Conservation (phyloP, 2,113 vertebrate species). For the Nyctereutes procyonoides region DNA sequence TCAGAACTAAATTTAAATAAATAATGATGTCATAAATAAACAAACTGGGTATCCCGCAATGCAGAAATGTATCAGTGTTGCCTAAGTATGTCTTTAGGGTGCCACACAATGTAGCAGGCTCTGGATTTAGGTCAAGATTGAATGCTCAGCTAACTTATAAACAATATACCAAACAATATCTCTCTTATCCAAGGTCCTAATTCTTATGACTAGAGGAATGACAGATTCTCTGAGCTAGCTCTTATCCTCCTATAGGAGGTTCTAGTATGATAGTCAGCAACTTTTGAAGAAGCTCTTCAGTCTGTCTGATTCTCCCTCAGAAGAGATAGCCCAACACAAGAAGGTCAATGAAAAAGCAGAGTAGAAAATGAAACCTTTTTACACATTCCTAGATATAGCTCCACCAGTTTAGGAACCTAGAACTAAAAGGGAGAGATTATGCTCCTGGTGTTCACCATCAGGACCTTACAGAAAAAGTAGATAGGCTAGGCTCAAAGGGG, state of each 20-base stretch:
- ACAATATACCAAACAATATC: neutral
- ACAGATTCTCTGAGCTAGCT: neutral
- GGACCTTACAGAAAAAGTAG: neutral
- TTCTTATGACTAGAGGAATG: neutral
- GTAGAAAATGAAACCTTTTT: neutral
- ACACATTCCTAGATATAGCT: neutral
- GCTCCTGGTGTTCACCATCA: neutral
- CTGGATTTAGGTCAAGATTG: conserved; percentile 20
- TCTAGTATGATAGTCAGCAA: neutral
- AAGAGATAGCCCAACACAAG: neutral
- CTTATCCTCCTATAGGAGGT: neutral
- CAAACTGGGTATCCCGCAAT: neutral
- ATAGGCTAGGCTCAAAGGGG: neutral
- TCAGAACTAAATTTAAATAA: conserved; percentile 57
- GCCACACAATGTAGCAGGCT: neutral
- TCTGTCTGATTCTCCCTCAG: neutral
- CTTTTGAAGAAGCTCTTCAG: neutral
- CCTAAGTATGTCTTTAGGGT: neutral
- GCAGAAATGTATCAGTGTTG: neutral
- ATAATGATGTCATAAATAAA: conserved; percentile 47
- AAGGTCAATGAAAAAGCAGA: neutral
- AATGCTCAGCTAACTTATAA: neutral
- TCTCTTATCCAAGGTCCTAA: neutral
- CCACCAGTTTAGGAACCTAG: neutral
- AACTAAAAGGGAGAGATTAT: neutral